A percentile compares a stretch with the other conserved stretches of the same genome.
phyloP scores from a whole-genome alignment of 2,888 invertebrate species.

The Temnothorax ravouxi region DNA sequence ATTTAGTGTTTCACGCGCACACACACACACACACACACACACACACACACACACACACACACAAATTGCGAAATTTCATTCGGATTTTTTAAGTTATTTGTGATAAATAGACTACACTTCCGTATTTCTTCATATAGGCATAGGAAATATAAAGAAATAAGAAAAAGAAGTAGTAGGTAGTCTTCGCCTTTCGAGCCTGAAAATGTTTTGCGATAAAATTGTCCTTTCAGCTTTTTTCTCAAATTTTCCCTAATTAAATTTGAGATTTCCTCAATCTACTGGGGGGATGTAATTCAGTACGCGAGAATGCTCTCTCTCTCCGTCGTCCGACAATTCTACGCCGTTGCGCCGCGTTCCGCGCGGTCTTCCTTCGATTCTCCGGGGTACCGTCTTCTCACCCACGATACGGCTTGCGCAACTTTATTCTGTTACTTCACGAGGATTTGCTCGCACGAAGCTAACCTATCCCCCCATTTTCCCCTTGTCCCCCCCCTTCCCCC shows the following conservation, averaged over 20 bases:
- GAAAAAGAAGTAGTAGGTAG: no score
- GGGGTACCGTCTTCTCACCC: slow-evolving; percentile 63
- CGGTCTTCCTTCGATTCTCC: slow-evolving; percentile 46
- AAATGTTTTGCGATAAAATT: neutral
- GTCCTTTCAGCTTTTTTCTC: neutral
- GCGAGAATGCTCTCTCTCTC: neutral
- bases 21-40: no score
- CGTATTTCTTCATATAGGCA: neutral
- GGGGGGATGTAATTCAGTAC: neutral
- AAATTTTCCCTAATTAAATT: neutral
- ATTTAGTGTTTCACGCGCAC: no score
- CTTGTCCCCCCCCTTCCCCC: neutral
- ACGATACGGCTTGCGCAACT: slow-evolving; percentile 74
- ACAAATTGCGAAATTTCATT: neutral
- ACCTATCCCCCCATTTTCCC: slow-evolving; percentile 56
- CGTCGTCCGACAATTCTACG: slow-evolving; percentile 28
- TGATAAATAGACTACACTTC: neutral
- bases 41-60: no score
- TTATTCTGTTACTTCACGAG: slow-evolving; percentile 75
- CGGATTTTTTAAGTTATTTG: neutral
- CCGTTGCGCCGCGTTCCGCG: slow-evolving; percentile 42
- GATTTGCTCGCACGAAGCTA: slow-evolving; percentile 67
- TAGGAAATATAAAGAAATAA: neutral
- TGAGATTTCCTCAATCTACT: neutral
- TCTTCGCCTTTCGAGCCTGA: neutral